Percentiles rank a stretch among this genome's conserved stretches.
Conservation (phyloP, 2,888 invertebrate genomes). For the Pelosia muscerda region DNA sequence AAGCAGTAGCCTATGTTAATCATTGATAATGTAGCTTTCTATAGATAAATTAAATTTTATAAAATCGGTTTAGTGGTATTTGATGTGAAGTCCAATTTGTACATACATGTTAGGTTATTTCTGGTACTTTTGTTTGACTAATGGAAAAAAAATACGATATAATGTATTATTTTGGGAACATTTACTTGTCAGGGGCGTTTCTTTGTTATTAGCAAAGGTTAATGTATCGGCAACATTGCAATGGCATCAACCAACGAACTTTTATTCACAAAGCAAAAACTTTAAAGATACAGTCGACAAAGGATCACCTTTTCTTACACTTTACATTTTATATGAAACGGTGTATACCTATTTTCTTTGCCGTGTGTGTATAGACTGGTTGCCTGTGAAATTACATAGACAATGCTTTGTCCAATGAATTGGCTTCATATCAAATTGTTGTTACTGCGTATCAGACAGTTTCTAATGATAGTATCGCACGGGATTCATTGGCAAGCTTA, state of each 20-base stretch:
- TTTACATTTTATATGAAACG: too few species aligned
- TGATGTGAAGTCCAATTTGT: background rate
- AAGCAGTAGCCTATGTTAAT: background rate
- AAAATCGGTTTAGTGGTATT: background rate
- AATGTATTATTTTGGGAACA: background rate
- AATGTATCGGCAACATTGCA: constrained; percentile 5
- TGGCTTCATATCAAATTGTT: constrained; percentile 52
- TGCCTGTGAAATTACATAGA: constrained; percentile 26
- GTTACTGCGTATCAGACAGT: constrained; percentile 46
- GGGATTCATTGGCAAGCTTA: constrained; percentile 60
- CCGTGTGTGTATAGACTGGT: background rate
- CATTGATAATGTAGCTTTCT: background rate
- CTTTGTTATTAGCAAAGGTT: constrained; percentile 13
- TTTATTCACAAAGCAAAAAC: background rate
- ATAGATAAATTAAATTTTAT: background rate
- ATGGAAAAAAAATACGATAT: background rate
- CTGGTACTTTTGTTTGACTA: background rate
- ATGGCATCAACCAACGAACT: background rate
- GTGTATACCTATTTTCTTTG: background rate
- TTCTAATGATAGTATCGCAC: constrained; percentile 51
- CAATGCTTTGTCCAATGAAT: constrained; percentile 36
- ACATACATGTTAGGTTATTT: too few species aligned
- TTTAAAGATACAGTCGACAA: background rate
- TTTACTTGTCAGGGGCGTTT: background rate
- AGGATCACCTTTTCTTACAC: too few species aligned